Evolutionary conservation across 2,797 vertebrate species (phyloP).

Genomic region (Strix occidentalis): DNA sequence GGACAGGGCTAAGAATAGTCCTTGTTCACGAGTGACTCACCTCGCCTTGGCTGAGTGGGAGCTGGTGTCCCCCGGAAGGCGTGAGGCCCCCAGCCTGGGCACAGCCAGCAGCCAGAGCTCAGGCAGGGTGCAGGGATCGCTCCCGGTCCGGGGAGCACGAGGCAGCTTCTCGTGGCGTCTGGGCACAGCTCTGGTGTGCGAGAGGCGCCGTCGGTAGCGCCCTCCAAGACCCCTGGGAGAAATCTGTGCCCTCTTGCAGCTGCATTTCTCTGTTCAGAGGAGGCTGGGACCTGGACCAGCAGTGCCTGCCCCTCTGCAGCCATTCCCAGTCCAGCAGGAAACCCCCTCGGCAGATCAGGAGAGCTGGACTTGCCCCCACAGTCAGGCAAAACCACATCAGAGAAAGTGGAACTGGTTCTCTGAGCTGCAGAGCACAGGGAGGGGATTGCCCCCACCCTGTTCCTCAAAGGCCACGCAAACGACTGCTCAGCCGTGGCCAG

Average conservation of each 20-base stretch:
- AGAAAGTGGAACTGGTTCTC: background rate
- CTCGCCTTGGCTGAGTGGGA: background rate
- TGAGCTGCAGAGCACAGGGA: background rate
- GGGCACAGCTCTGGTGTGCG: accelerated
- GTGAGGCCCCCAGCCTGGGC: background rate
- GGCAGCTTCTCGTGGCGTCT: background rate
- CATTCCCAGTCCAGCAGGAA: background rate
- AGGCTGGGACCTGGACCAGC: background rate
- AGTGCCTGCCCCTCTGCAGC: background rate
- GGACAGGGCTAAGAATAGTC: slow-evolving; percentile 4
- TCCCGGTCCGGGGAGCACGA: accelerated
- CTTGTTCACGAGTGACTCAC: background rate
- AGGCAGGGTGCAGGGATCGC: background rate
- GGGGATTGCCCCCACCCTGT: background rate
- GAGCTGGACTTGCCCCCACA: background rate
- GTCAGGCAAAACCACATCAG: background rate
- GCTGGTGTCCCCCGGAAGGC: background rate
- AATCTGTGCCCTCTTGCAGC: background rate
- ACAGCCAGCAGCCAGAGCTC: background rate
- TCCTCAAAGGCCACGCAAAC: background rate
- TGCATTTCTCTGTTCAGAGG: background rate
- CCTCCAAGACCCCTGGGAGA: background rate
- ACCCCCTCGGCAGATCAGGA: background rate
- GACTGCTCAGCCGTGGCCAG: background rate
- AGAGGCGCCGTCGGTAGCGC: too few species aligned